phyloP scores from a whole-genome alignment of 2,113 vertebrate species.

The Mionectes macconnelli region DNA sequence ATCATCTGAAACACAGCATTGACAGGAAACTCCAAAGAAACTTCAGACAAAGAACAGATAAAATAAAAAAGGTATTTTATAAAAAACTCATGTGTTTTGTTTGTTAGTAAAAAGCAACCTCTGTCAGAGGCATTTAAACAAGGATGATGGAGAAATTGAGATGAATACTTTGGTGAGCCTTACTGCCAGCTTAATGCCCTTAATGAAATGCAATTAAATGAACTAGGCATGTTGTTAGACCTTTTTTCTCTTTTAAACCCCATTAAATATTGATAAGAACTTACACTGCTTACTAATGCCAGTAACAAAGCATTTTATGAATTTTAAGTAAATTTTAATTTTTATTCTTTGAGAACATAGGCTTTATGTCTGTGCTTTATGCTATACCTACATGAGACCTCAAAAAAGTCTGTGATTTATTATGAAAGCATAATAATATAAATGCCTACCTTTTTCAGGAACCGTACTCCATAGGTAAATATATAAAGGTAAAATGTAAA shows the following conservation, averaged over 20 bases:
- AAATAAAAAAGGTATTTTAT: neutral
- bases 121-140: neutral
- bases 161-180: neutral
- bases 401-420: neutral
- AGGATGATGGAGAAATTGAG: neutral
- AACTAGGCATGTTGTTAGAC: neutral
- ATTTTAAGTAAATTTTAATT: neutral
- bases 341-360: neutral
- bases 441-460: conserved; percentile 92
- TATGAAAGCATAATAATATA: conserved; percentile 40
- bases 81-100: neutral
- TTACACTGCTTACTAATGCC: neutral
- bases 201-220: neutral
- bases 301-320: neutral
- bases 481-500: conserved; percentile 96
- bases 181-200: neutral
- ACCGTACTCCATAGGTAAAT: conserved; percentile 94
- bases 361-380: neutral
- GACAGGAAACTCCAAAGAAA: neutral
- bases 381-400: neutral
- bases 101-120: neutral
- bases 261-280: neutral
- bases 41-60: neutral
- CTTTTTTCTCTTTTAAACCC: neutral
- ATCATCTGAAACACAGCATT: neutral